Conservation (phyloP, 2,797 vertebrate species). For the Lagocephalus sceleratus region DNA sequence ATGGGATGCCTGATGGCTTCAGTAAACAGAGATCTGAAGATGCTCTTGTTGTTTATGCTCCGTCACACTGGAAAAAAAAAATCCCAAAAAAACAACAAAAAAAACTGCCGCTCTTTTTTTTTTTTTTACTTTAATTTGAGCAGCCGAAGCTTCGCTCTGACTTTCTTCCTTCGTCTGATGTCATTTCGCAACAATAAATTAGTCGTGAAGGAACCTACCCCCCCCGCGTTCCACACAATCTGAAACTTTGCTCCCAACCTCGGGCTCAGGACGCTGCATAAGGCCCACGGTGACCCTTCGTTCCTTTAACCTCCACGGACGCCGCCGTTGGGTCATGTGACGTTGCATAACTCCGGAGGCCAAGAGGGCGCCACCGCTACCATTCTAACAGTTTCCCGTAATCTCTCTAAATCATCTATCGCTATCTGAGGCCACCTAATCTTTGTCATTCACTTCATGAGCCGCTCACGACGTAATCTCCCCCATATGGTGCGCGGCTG, state of each 20-base stretch:
- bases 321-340: conserved; percentile 16
- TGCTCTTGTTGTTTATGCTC: too few relatives aligned
- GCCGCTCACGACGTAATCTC: conserved; percentile 68
- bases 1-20: too few relatives aligned
- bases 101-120: too few relatives aligned
- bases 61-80: too few relatives aligned
- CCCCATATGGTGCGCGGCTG: conserved; percentile 75
- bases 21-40: too few relatives aligned
- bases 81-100: too few relatives aligned
- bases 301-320: conserved; percentile 36
- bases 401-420: conserved; percentile 71
- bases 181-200: conserved; percentile 47
- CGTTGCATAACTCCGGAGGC: conserved; percentile 46
- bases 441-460: conserved; percentile 66
- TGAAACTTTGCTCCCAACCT: not conserved
- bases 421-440: conserved; percentile 64
- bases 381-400: conserved; percentile 41
- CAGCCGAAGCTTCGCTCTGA: not conserved
- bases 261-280: conserved; percentile 33
- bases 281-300: conserved; percentile 7
- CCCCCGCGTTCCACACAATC: not conserved
- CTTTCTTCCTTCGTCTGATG: conserved; percentile 43
- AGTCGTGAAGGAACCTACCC: conserved; percentile 32
- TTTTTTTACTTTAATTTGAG: too few relatives aligned
- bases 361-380: conserved; percentile 35